Conservation (phyloP, 2,113 vertebrate species). For the Loxodonta africana region DNA sequence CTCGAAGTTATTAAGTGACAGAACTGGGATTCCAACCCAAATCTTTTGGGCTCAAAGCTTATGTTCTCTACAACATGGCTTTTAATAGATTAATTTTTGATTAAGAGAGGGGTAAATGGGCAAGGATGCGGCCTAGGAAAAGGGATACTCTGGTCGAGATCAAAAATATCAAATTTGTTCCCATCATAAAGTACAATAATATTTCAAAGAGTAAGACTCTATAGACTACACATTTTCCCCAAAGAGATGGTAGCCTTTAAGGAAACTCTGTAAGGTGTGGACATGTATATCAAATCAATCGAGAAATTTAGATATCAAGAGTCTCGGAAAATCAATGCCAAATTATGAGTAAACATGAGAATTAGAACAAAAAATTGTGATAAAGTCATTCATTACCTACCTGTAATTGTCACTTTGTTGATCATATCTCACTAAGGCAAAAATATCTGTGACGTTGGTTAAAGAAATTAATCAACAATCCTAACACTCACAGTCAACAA, state of each 20-base stretch:
- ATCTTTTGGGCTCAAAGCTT: neutral
- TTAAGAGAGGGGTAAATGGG: neutral
- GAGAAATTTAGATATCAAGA: neutral
- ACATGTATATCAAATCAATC: neutral
- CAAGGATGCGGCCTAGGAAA: neutral
- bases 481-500: neutral
- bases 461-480: slow-evolving; percentile 88
- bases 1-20: neutral
- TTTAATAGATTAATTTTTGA: slow-evolving; percentile 30
- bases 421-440: slow-evolving; percentile 99
- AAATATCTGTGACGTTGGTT: slow-evolving; percentile 94
- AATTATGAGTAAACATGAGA: neutral
- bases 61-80: neutral
- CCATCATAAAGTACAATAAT: neutral
- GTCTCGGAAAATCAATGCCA: neutral
- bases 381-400: slow-evolving; percentile 86
- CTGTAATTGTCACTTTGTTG: slow-evolving; percentile 98
- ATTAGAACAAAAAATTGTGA: neutral
- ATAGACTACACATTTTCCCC: neutral
- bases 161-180: neutral
- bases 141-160: neutral
- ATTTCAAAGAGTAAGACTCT: neutral
- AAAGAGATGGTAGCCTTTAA: neutral
- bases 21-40: neutral
- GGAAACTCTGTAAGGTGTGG: neutral